These are phyloP conservation scores for Mycalesis mineus DNA, from an alignment of 2,888 invertebrate genomes.

Conservation along the genomic window DNA sequence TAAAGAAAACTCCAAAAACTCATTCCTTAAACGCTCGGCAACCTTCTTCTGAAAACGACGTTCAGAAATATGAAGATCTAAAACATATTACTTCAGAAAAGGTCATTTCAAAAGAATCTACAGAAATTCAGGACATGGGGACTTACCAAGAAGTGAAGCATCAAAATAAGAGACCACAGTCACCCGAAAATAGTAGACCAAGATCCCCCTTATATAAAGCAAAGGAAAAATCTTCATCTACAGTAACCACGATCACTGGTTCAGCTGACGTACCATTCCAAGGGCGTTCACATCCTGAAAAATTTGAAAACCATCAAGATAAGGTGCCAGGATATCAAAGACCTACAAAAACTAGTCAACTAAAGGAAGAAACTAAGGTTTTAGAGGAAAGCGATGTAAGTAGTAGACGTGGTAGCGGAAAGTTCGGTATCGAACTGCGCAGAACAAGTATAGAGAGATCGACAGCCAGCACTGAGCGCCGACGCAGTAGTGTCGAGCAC, in stretches of 20 bases:
- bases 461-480: conserved; percentile 62
- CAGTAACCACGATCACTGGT: conserved; percentile 8
- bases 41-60: conserved; percentile 44
- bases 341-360: conserved; percentile 62
- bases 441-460: conserved; percentile 76
- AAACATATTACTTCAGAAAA: conserved; percentile 36
- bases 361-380: conserved; percentile 54
- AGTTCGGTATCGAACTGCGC: conserved; percentile 83
- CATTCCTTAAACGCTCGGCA: conserved; percentile 47
- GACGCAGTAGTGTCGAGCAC: conserved; percentile 70
- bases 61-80: conserved; percentile 43
- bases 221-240: conserved; percentile 44
- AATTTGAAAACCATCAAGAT: conserved; percentile 41
- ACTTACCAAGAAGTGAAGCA: conserved; percentile 38
- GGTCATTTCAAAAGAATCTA: conserved; percentile 35
- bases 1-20: conserved; percentile 53
- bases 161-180: conserved; percentile 39
- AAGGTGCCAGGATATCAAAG: conserved; percentile 59
- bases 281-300: conserved; percentile 38
- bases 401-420: conserved; percentile 76
- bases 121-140: conserved; percentile 32
- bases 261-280: conserved; percentile 46
- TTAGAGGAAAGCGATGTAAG: conserved; percentile 63
- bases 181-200: conserved; percentile 46
- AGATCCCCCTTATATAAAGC: conserved; percentile 48